Evolutionary conservation across 2,888 invertebrate species (phyloP).

Genomic region (Cheilosia pagana): DNA sequence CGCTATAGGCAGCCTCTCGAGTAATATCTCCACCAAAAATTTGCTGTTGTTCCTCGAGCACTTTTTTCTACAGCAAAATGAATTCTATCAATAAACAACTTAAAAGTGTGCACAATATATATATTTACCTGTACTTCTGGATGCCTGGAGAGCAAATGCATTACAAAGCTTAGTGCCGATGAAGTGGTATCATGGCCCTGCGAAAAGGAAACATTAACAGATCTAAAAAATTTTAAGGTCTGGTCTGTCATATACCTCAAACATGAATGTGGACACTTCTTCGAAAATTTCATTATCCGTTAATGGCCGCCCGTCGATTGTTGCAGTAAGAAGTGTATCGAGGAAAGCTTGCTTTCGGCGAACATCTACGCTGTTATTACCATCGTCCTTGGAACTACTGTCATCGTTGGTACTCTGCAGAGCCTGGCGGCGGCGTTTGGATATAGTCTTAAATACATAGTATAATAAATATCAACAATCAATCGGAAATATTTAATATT

Average conservation of each 20-base stretch:
- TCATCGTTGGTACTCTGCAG: conserved; percentile 11
- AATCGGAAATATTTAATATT: too few species aligned
- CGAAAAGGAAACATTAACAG: background rate
- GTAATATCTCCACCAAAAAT: conserved; percentile 82
- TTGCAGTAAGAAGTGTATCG: conserved; percentile 80
- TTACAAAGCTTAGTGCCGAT: conserved; percentile 85
- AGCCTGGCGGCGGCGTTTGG: conserved; percentile 77
- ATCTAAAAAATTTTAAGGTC: too few species aligned
- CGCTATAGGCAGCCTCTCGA: conserved; percentile 79
- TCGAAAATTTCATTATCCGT: conserved; percentile 80
- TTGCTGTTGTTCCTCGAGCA: conserved; percentile 84
- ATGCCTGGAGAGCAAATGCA: conserved; percentile 84
- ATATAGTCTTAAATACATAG: conserved; percentile 78
- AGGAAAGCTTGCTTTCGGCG: conserved; percentile 80
- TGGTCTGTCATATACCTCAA: conserved; percentile 76
- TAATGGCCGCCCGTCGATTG: conserved; percentile 79
- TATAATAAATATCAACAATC: background rate
- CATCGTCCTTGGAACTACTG: conserved; percentile 37
- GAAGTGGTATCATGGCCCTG: conserved; percentile 86
- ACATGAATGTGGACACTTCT: conserved; percentile 82
- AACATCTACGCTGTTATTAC: conserved; percentile 70
- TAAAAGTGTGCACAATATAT: background rate
- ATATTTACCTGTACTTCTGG: conserved; percentile 84
- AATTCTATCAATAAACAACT: background rate
- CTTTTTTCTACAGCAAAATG: conserved; percentile 81